Evolutionary conservation across 2,888 invertebrate species (phyloP).

Genomic region (Apotomis capreana): DNA sequence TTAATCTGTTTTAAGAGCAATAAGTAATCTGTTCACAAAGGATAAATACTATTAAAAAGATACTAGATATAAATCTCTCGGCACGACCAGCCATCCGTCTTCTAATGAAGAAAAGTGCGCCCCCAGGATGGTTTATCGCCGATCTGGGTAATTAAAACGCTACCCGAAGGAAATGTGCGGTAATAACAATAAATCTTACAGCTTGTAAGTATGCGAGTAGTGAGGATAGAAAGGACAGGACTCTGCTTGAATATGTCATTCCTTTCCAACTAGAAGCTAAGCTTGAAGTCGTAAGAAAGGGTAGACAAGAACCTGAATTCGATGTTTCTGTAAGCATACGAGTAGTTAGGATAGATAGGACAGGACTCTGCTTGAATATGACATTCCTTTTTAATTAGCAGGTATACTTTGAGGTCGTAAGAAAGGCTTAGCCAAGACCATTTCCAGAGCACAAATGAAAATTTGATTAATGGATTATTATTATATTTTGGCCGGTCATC

Average conservation of each 20-base stretch:
- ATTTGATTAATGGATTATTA: too few species aligned
- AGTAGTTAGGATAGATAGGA: conserved; percentile 20
- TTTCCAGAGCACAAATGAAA: too few species aligned
- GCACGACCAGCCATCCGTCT: conserved; percentile 71
- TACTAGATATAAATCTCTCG: conserved; percentile 66
- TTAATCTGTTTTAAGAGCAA: conserved; percentile 13
- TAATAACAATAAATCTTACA: conserved; percentile 81
- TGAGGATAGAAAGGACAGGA: conserved; percentile 20
- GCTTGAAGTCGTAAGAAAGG: too few species aligned
- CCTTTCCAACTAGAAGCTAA: too few species aligned
- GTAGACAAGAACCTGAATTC: too few species aligned
- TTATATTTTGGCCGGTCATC: too few species aligned
- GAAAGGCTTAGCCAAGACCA: too few species aligned
- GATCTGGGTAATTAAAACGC: conserved; percentile 84
- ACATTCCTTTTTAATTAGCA: too few species aligned
- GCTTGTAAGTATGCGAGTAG: conserved; percentile 42
- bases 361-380: not conserved
- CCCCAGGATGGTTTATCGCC: conserved; percentile 80
- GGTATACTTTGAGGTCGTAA: too few species aligned
- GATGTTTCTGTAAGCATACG: conserved; percentile 24
- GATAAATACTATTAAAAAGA: conserved; percentile 62
- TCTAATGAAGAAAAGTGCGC: conserved; percentile 83
- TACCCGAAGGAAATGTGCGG: conserved; percentile 81
- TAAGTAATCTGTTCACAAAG: conserved; percentile 33
- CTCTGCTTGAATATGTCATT: not conserved